A percentile compares a stretch with the other conserved stretches of the same genome.
These are phyloP conservation scores for Zaprionus camerounensis DNA, from an alignment of 1,140 invertebrate species.

Conservation along the genomic window DNA sequence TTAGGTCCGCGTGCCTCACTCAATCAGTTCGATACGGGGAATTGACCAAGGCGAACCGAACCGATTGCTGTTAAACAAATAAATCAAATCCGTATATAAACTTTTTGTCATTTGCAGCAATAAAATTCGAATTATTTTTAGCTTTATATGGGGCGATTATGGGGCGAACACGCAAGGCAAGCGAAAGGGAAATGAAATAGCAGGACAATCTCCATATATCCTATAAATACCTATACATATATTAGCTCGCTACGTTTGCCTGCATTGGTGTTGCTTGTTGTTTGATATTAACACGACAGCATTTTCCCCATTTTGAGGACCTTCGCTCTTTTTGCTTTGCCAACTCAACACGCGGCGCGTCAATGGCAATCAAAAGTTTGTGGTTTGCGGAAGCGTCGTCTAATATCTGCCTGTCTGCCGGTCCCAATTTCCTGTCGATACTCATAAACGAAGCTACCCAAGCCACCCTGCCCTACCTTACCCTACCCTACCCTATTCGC, in stretches of 20 bases:
- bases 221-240: not conserved
- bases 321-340: not conserved
- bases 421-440: conserved; percentile 79
- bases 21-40: not conserved
- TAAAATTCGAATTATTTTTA: conserved; percentile 79
- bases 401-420: conserved; percentile 58
- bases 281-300: conserved; percentile 71
- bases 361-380: conserved; percentile 62
- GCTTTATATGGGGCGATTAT: conserved; percentile 66
- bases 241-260: not conserved
- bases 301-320: conserved; percentile 41
- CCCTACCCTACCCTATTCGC: not conserved
- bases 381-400: conserved; percentile 41
- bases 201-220: not conserved
- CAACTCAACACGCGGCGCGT: conserved; percentile 48
- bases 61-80: conserved; percentile 32
- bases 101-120: conserved; percentile 78
- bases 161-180: conserved; percentile 41
- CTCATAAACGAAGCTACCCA: conserved; percentile 47
- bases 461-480: not conserved
- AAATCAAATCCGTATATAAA: conserved; percentile 51
- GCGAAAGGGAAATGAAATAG: conserved; percentile 22
- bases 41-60: not conserved
- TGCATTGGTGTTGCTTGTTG: conserved; percentile 37
- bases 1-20: not conserved